Base-by-base conservation (phyloP, 2,113 vertebrate genomes). In the Corythoichthys intestinalis region DNA sequence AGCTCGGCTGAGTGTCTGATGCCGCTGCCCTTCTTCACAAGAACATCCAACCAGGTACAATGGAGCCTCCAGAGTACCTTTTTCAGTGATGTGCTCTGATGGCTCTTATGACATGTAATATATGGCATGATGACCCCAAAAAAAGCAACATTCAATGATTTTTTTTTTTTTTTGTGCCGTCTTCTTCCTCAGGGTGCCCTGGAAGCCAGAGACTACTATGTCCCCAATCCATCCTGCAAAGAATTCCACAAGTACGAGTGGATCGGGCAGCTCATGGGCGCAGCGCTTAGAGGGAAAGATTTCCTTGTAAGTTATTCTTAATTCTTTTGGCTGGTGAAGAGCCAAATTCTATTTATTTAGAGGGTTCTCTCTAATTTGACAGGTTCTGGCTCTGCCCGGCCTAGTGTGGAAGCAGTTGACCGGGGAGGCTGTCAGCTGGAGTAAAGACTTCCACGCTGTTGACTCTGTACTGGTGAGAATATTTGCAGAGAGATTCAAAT, bases 231-330 rank as follows among this genome's bases (percentile, higher is more conserved):
- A 0, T 98, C 96, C 72, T 98, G 97, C 82, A 94, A 90, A 85
- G 96, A 98, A 79, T 96, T 98, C 71, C 85, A 94, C 48, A 98
- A 96, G 72, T 96, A 95, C 0, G 95, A 99, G 77, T 98, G 97
- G 97, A 98, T 99, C 0, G 97, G 97, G 59, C 96, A 98, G 86
- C 92, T 99, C 69, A 99, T 99, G 97, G 97, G 97, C 34, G 97
- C 96, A 34, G 96, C 96, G 60, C 93, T 99, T 63, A 90, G 96
- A 77, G 97, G 97, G 69, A 98, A 98, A 81, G 97, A 99, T 79
- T 98, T 99, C 82, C 89, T 99, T 91, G 97, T 99, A 79, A 91
- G 93, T 86, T 37, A 63, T 35, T 8, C 48, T 14, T 60, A 4
- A 17, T 20, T 3, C 2, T 39, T 20, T 13, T 39, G 2, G 6